Conservation (phyloP, 1,140 invertebrate genomes). For the Adoxophyes honmai region DNA sequence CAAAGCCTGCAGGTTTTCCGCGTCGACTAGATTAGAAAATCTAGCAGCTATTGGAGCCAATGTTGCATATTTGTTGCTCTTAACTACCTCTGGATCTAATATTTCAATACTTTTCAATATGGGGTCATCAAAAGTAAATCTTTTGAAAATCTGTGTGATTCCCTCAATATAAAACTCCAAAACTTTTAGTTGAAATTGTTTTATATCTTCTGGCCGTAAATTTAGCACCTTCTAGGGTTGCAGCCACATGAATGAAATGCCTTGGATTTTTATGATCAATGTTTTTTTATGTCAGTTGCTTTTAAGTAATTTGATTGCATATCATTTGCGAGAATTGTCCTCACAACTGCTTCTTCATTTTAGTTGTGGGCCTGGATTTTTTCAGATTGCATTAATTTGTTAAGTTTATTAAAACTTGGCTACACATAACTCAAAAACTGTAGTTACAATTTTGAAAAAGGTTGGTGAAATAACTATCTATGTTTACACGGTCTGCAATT, state of each 20-base stretch:
- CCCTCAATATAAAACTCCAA: background rate
- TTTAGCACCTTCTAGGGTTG: background rate
- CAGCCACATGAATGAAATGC: background rate
- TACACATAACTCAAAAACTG: conserved; percentile 3
- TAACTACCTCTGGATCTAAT: too few relatives aligned
- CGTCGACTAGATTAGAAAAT: too few relatives aligned
- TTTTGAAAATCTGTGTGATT: too few relatives aligned
- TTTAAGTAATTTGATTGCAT: background rate
- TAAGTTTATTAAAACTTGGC: conserved; percentile 13
- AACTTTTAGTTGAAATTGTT: background rate
- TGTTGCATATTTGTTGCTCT: too few relatives aligned
- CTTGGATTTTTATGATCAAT: background rate
- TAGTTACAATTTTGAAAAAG: conserved; percentile 11
- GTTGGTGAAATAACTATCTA: too few relatives aligned
- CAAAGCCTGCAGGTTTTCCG: too few relatives aligned
- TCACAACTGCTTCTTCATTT: background rate
- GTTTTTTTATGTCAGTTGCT: background rate
- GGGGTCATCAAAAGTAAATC: too few relatives aligned
- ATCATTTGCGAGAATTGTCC: background rate
- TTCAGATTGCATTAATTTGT: background rate
- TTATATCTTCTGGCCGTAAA: background rate
- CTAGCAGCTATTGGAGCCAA: too few relatives aligned
- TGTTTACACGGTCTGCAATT: too few relatives aligned
- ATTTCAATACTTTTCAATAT: too few relatives aligned
- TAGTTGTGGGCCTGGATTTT: background rate